These are phyloP conservation scores for Drosophila biarmipes DNA, from an alignment of 1,140 invertebrate genomes.

Conservation along the genomic window DNA sequence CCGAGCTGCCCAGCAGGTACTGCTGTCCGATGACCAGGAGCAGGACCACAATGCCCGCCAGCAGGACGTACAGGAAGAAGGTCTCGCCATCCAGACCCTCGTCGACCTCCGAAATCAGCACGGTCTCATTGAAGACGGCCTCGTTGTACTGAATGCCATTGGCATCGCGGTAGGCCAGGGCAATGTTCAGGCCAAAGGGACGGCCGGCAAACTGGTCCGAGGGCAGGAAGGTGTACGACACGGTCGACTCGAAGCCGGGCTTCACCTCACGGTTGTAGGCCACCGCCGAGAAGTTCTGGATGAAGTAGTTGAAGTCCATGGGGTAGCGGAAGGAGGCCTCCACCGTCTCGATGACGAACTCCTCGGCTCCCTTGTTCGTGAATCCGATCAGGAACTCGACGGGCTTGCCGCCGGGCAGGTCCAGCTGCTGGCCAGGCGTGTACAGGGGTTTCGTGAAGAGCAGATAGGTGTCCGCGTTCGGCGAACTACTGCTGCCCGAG, in stretches of 20 bases:
- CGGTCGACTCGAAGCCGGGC: slow-evolving; percentile 96
- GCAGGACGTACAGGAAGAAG: slow-evolving; percentile 98
- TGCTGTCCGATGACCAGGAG: slow-evolving; percentile 96
- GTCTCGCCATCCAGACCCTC: slow-evolving; percentile 99
- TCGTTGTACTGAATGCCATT: slow-evolving; percentile 90
- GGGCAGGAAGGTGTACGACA: slow-evolving; percentile 97
- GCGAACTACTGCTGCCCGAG: slow-evolving; percentile 89
- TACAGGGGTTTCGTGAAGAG: slow-evolving; percentile 94
- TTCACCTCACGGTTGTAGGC: slow-evolving; percentile 95
- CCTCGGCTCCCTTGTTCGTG: slow-evolving; percentile 95
- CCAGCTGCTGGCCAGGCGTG: slow-evolving; percentile 75
- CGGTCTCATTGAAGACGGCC: slow-evolving; percentile 99
- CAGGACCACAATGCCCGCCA: slow-evolving; percentile 94
- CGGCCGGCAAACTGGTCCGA: slow-evolving; percentile 97
- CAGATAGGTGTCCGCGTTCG: slow-evolving; percentile 95
- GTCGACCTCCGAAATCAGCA: slow-evolving; percentile 97
- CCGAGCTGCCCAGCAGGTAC: slow-evolving; percentile 90
- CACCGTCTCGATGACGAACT: slow-evolving; percentile 96
- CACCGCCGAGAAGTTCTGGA: slow-evolving; percentile 98
- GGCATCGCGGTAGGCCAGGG: slow-evolving; percentile 96
- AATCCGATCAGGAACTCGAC: slow-evolving; percentile 99
- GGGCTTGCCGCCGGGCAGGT: slow-evolving; percentile 90
- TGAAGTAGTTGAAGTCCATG: slow-evolving; percentile 99
- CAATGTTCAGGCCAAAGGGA: slow-evolving; percentile 97
- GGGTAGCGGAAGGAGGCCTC: slow-evolving; percentile 99